Evolutionary conservation across 2,888 invertebrate genomes (phyloP).

Genomic region (Dromius quadrimaculatus): DNA sequence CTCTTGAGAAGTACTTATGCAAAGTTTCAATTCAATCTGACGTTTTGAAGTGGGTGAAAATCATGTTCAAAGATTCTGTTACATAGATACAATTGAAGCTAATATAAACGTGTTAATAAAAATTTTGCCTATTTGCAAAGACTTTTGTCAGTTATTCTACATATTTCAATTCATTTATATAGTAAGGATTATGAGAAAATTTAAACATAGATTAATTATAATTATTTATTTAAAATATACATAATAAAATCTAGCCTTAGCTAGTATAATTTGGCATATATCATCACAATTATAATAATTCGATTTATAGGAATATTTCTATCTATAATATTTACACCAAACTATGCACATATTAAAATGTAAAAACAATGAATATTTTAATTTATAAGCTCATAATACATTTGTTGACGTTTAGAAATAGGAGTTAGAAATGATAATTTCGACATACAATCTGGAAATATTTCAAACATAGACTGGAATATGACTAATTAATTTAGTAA

Average conservation of each 20-base stretch:
- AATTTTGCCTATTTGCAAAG: too few species aligned
- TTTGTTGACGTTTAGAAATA: conserved; percentile 40
- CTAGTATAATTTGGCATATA: conserved; percentile 65
- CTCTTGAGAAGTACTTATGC: too few species aligned
- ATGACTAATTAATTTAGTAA: conserved; percentile 32
- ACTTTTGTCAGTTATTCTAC: too few species aligned
- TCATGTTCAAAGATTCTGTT: too few species aligned
- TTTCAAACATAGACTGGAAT: conserved; percentile 40
- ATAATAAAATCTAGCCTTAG: conserved; percentile 68
- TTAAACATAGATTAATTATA: conserved; percentile 34
- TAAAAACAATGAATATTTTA: conserved; percentile 48
- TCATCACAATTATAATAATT: conserved; percentile 67
- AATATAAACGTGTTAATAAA: too few species aligned
- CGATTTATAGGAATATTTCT: conserved; percentile 62
- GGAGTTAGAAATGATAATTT: conserved; percentile 21
- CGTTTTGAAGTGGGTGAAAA: too few species aligned
- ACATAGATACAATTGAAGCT: too few species aligned
- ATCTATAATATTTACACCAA: conserved; percentile 57
- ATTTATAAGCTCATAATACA: conserved; percentile 51
- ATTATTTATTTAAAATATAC: conserved; percentile 68
- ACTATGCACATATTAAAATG: conserved; percentile 50
- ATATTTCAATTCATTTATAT: too few species aligned
- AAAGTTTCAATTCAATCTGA: too few species aligned
- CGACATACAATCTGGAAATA: conserved; percentile 37
- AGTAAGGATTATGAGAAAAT: conserved; percentile 5